Conservation (phyloP, 2,797 vertebrate species). For the Paedocypris micromegethes region DNA sequence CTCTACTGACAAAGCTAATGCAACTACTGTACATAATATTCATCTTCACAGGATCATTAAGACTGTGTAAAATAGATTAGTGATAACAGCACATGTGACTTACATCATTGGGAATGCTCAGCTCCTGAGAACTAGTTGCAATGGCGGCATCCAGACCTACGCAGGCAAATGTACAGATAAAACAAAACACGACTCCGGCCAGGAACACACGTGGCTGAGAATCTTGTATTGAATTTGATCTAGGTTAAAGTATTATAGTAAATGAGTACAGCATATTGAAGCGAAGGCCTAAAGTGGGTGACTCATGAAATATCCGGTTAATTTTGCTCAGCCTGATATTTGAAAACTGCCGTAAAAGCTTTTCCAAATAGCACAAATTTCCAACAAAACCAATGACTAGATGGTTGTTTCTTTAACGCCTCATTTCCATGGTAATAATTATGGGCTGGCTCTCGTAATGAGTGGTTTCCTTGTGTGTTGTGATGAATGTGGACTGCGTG, state of each 20-base stretch:
- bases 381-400: slow-evolving; percentile 24
- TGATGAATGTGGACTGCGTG: slow-evolving; percentile 29
- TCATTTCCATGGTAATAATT: slow-evolving; percentile 35
- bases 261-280: slow-evolving; percentile 21
- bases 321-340: slow-evolving; percentile 29
- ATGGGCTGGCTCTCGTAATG: slow-evolving; percentile 6
- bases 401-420: slow-evolving; percentile 7
- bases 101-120: slow-evolving; percentile 93
- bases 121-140: slow-evolving; percentile 87
- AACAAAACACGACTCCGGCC: slow-evolving; percentile 4
- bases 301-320: slow-evolving; percentile 33
- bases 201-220: slow-evolving; percentile 6
- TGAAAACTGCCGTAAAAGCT: slow-evolving; percentile 26
- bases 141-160: slow-evolving; percentile 80
- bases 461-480: slow-evolving; percentile 17
- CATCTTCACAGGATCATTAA: too few species aligned
- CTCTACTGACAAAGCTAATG: too few species aligned
- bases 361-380: slow-evolving; percentile 28
- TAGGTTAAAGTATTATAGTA: slow-evolving; percentile 12
- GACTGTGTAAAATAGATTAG: too few species aligned
- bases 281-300: slow-evolving; percentile 20
- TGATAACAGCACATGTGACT: slow-evolving; percentile 59
- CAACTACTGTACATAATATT: too few species aligned
- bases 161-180: slow-evolving; percentile 58
- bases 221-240: slow-evolving; percentile 9